Conservation (phyloP, 1,140 invertebrate species). For the Pygmarrhopalites habei region DNA sequence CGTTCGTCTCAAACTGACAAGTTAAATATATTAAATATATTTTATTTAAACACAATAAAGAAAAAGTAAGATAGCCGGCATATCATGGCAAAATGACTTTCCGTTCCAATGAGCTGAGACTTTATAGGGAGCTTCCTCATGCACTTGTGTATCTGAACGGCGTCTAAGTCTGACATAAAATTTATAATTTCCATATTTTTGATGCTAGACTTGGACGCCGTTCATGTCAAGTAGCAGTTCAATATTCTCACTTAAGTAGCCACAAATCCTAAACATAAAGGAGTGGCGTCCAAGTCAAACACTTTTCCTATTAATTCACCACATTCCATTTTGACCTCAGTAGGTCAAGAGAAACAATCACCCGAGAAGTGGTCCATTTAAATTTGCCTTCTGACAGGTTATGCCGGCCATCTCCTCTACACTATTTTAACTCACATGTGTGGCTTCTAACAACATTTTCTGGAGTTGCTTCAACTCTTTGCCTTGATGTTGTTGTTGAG, state of each 20-base stretch:
- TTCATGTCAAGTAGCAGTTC: no score
- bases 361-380: no score
- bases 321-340: neutral
- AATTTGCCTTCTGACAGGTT: no score
- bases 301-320: neutral
- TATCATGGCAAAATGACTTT: neutral
- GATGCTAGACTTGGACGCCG: no score
- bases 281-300: no score
- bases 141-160: no score
- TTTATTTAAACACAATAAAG: neutral
- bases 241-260: neutral
- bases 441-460: slow-evolving; percentile 18
- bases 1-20: slow-evolving; percentile 15
- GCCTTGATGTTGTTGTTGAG: slow-evolving; percentile 5
- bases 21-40: slow-evolving; percentile 1
- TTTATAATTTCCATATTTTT: no score
- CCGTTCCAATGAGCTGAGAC: neutral
- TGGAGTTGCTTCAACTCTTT: slow-evolving; percentile 15
- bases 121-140: neutral
- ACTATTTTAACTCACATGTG: neutral
- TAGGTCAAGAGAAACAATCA: no score
- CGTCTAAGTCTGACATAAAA: no score
- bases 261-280: neutral
- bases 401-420: no score
- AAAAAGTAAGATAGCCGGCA: neutral